Percentiles rank a stretch among this genome's conserved stretches.
phyloP scores from a whole-genome alignment of 1,140 invertebrate species.

The Phymastichus coffea region DNA sequence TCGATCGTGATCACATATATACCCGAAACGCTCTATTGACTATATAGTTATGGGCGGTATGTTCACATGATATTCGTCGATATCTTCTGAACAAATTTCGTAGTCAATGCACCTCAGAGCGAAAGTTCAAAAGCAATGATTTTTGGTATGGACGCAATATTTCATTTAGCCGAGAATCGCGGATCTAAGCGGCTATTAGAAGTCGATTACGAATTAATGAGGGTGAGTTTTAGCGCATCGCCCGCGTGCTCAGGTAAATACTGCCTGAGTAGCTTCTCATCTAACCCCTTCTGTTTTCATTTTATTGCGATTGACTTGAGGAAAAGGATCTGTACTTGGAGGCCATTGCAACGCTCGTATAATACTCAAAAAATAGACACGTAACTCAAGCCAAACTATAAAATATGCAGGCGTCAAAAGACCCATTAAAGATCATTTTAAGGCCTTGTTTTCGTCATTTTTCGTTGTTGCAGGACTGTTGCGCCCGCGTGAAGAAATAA shows the following conservation, averaged over 20 bases:
- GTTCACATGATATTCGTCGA: not conserved
- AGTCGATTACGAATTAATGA: conserved; percentile 23
- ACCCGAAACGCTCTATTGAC: not conserved
- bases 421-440: not conserved
- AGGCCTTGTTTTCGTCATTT: not conserved
- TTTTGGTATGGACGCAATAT: conserved; percentile 8
- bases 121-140: conserved; percentile 10
- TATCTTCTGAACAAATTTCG: too few relatives aligned
- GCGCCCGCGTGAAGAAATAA: too few relatives aligned
- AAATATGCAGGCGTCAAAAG: conserved; percentile 6
- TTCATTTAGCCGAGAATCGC: conserved; percentile 21
- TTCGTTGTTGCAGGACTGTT: too few relatives aligned
- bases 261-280: not conserved
- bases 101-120: too few relatives aligned
- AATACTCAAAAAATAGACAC: not conserved
- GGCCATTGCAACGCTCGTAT: not conserved
- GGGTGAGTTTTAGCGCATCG: conserved; percentile 7
- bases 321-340: not conserved
- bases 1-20: not conserved
- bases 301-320: conserved; percentile 2
- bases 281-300: conserved; percentile 16
- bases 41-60: not conserved
- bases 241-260: conserved; percentile 7
- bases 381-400: not conserved
- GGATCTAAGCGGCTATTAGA: conserved; percentile 23